A percentile compares a stretch with the other conserved stretches of the same genome.
Evolutionary conservation across 2,113 vertebrate species (phyloP).

Genomic region (Cygnus atratus): DNA sequence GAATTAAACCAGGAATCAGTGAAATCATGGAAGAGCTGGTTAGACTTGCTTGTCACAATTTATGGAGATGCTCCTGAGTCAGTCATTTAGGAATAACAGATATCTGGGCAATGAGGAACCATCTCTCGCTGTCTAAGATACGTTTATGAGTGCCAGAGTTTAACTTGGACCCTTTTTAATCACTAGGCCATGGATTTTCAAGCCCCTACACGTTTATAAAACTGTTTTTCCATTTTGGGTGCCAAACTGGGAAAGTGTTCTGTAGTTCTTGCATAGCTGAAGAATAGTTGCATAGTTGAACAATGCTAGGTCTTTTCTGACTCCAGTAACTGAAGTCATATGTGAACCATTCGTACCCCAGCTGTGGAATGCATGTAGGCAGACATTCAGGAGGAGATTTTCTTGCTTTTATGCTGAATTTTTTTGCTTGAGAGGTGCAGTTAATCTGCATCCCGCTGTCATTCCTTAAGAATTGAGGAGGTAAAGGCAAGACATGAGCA

Average conservation of each 20-base stretch:
- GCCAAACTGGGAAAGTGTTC: neutral
- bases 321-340: neutral
- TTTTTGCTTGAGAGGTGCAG: neutral
- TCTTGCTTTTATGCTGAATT: neutral
- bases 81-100: neutral
- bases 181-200: rapidly evolving
- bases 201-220: neutral
- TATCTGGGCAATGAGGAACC: neutral
- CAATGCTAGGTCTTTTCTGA: neutral
- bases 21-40: neutral
- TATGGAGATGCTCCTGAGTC: neutral
- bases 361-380: neutral
- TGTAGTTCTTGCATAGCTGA: neutral
- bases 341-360: neutral
- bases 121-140: neutral
- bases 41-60: neutral
- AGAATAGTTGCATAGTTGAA: neutral
- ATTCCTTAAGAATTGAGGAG: neutral
- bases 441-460: neutral
- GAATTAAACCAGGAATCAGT: neutral
- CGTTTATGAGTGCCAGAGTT: neutral
- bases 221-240: neutral
- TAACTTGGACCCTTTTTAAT: neutral
- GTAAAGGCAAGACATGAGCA: neutral
- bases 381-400: neutral